A percentile compares a stretch with the other conserved stretches of the same genome.
Conservation (phyloP, 2,113 vertebrate genomes). For the Pteronura brasiliensis region DNA sequence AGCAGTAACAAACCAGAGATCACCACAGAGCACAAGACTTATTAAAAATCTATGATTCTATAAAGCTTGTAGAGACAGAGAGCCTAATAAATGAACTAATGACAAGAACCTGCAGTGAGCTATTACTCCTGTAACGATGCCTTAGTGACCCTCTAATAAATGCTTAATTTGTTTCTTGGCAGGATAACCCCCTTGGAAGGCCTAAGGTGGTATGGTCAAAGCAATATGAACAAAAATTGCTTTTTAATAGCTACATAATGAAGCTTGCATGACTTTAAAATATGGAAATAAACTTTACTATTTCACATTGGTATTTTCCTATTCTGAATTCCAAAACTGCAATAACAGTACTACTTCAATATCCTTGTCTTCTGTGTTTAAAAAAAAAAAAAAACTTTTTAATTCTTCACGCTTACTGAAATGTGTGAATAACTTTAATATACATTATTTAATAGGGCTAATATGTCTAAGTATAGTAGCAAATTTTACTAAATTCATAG, state of each 20-base stretch:
- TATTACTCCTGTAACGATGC: constrained; percentile 46
- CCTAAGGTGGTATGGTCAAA: constrained; percentile 58
- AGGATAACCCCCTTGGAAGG: constrained; percentile 54
- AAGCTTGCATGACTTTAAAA: constrained; percentile 50
- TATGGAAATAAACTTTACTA: constrained; percentile 35
- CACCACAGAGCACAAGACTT: background rate
- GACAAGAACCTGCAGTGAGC: constrained; percentile 58
- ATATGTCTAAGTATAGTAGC: constrained; percentile 9
- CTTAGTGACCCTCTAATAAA: constrained; percentile 68
- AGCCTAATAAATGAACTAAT: constrained; percentile 61
- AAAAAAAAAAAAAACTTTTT: background rate
- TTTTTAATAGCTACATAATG: constrained; percentile 72
- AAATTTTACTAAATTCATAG: constrained; percentile 60
- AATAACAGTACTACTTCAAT: background rate
- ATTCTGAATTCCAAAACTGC: background rate
- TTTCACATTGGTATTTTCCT: background rate
- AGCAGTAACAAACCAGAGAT: constrained; percentile 41
- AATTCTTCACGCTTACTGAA: background rate
- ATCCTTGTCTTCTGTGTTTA: constrained; percentile 9
- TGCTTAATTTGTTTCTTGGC: constrained; percentile 66
- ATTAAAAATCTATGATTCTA: constrained; percentile 59
- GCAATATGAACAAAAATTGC: constrained; percentile 64
- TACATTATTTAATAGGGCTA: constrained; percentile 32
- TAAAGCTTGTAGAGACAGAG: constrained; percentile 30
- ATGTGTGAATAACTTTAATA: constrained; percentile 52